These are phyloP conservation scores for Papilio aristodemus DNA, from an alignment of 1,140 invertebrate species.

Conservation along the genomic window DNA sequence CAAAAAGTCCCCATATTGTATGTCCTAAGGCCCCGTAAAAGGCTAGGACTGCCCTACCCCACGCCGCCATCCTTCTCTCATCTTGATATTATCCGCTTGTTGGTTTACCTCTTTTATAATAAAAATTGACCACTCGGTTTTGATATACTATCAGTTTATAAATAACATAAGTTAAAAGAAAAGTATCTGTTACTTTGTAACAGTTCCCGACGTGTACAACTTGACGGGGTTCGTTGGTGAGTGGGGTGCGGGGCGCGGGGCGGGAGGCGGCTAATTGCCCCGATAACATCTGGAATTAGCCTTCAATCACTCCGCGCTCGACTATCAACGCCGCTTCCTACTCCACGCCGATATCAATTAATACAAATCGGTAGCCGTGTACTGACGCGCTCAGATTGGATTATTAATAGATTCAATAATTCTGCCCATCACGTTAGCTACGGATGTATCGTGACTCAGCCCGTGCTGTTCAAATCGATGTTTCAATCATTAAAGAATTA, in stretches of 20 bases:
- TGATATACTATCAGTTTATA: too few relatives aligned
- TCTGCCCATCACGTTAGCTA: conserved; percentile 51
- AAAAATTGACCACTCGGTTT: neutral
- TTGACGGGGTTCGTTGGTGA: neutral
- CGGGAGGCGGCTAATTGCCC: conserved; percentile 64
- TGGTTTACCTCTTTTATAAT: neutral
- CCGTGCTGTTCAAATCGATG: neutral
- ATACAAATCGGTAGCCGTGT: conserved; percentile 71
- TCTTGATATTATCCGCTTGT: too few relatives aligned
- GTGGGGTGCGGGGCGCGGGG: conserved; percentile 41
- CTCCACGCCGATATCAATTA: conserved; percentile 67
- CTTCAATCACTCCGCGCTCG: conserved; percentile 66
- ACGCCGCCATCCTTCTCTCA: too few relatives aligned
- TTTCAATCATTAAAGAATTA: neutral
- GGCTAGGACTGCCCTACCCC: too few relatives aligned
- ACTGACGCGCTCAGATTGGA: conserved; percentile 62
- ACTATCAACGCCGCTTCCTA: conserved; percentile 60
- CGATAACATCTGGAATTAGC: conserved; percentile 75
- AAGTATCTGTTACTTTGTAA: conserved; percentile 3
- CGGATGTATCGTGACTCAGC: conserved; percentile 32
- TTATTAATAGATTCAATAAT: conserved; percentile 71
- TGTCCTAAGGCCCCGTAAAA: too few relatives aligned
- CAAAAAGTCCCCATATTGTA: too few relatives aligned
- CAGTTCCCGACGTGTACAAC: neutral
- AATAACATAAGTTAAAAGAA: too few relatives aligned